Conservation (phyloP, 1,140 invertebrate genomes). For the Phthorimaea operculella region DNA sequence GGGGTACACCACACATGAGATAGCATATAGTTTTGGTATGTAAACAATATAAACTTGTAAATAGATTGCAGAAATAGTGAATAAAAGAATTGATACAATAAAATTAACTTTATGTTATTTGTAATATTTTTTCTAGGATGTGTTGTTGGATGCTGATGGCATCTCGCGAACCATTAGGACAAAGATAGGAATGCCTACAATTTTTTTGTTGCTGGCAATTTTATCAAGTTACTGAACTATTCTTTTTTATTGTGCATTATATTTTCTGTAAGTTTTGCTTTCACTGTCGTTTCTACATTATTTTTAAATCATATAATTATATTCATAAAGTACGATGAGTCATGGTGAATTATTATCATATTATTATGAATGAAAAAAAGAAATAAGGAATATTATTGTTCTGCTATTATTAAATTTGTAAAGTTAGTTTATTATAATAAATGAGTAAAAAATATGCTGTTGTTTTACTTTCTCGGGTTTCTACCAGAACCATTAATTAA, state of each 20-base stretch:
- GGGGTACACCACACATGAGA: conserved; percentile 53
- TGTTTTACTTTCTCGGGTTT: conserved; percentile 29
- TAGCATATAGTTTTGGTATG: conserved; percentile 65
- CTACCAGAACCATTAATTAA: background rate
- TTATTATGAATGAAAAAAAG: conserved; percentile 65
- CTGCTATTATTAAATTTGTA: conserved; percentile 69
- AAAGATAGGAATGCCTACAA: conserved; percentile 33
- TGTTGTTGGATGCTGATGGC: conserved; percentile 27
- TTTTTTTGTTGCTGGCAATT: conserved; percentile 48
- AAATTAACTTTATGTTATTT: conserved; percentile 62
- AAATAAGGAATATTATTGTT: conserved; percentile 69
- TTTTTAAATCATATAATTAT: conserved; percentile 66
- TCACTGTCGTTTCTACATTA: conserved; percentile 65
- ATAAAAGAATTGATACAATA: conserved; percentile 65
- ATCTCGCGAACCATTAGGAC: conserved; percentile 14
- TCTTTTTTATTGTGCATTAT: conserved; percentile 63
- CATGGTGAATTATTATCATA: conserved; percentile 67
- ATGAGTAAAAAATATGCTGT: conserved; percentile 57
- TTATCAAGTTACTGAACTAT: conserved; percentile 34
- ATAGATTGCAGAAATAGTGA: conserved; percentile 60
- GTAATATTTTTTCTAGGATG: conserved; percentile 60
- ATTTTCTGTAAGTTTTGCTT: conserved; percentile 61
- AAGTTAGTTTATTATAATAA: conserved; percentile 67
- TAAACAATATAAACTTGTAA: conserved; percentile 62
- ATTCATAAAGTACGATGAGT: conserved; percentile 65